These are phyloP conservation scores for Chamaea fasciata DNA, from an alignment of 2,113 vertebrate species.

Conservation along the genomic window DNA sequence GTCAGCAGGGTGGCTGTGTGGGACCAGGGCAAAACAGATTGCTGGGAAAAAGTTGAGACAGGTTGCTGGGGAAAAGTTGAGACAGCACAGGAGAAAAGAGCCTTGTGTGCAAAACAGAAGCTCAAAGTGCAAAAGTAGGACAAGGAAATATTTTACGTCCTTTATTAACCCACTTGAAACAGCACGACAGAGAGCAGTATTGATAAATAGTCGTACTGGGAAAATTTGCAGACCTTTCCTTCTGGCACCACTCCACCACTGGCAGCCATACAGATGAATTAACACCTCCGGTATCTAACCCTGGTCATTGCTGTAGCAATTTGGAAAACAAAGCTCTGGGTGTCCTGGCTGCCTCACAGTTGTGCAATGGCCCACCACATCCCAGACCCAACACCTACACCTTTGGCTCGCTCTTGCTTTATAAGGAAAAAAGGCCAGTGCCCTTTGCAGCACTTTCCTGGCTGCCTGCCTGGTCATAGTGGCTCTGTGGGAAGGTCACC, in stretches of 20 bases:
- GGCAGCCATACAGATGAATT: neutral
- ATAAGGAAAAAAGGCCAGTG: neutral
- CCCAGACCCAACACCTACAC: neutral
- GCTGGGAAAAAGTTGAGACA: neutral
- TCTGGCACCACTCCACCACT: neutral
- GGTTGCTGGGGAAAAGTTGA: neutral
- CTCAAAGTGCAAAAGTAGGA: neutral
- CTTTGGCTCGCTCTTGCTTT: neutral
- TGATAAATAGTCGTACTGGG: neutral
- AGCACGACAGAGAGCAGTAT: neutral
- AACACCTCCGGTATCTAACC: neutral
- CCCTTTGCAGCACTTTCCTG: neutral
- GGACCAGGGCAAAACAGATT: accelerated
- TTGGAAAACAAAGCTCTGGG: neutral
- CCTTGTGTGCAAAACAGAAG: neutral
- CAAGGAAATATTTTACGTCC: neutral
- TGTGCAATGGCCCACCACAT: neutral
- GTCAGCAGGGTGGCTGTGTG: accelerated
- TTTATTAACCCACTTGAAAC: conserved; percentile 20
- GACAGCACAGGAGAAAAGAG: neutral
- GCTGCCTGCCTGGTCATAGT: accelerated
- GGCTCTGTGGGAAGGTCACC: neutral
- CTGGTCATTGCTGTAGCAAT: neutral
- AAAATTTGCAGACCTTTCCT: conserved; percentile 12
- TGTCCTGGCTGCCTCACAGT: neutral